Conservation (phyloP, 1,140 invertebrate genomes). For the Antheraea mylitta region DNA sequence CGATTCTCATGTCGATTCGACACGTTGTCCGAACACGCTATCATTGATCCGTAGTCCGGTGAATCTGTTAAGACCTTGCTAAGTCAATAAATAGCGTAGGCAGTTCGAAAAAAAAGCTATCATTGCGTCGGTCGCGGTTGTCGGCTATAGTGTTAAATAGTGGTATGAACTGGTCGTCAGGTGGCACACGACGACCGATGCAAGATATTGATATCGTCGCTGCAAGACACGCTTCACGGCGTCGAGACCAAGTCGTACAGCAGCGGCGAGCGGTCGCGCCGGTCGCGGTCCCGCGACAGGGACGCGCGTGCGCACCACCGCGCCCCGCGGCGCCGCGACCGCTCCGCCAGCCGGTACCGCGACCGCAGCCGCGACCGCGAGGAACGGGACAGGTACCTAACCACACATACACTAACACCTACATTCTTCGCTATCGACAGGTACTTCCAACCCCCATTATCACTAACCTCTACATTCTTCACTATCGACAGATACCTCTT, state of each 20-base stretch:
- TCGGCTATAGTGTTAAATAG: too few relatives aligned
- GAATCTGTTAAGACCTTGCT: too few relatives aligned
- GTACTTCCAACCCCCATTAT: too few relatives aligned
- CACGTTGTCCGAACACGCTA: too few relatives aligned
- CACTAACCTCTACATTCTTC: too few relatives aligned
- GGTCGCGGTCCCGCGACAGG: slow-evolving; percentile 91
- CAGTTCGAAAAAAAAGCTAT: too few relatives aligned
- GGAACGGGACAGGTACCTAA: slow-evolving; percentile 74
- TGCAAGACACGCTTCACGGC: slow-evolving; percentile 97
- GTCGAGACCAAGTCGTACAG: slow-evolving; percentile 98
- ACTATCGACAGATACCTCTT: too few relatives aligned
- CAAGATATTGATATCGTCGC: slow-evolving; percentile 97
- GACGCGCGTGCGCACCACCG: slow-evolving; percentile 86
- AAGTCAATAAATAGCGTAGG: too few relatives aligned
- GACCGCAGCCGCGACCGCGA: slow-evolving; percentile 87
- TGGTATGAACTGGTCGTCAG: slow-evolving; percentile 26
- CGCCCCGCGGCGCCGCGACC: slow-evolving; percentile 83
- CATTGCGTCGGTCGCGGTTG: too few relatives aligned
- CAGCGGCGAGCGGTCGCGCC: slow-evolving; percentile 78
- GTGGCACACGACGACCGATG: slow-evolving; percentile 98
- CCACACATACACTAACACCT: background rate
- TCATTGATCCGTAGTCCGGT: too few relatives aligned
- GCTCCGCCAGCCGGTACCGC: slow-evolving; percentile 89
- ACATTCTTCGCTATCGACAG: too few relatives aligned
- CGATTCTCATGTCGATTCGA: too few relatives aligned